Percentiles rank a stretch among this genome's conserved stretches.
These are phyloP conservation scores for Urocolius indicus DNA, from an alignment of 2,113 vertebrate species.

Conservation along the genomic window DNA sequence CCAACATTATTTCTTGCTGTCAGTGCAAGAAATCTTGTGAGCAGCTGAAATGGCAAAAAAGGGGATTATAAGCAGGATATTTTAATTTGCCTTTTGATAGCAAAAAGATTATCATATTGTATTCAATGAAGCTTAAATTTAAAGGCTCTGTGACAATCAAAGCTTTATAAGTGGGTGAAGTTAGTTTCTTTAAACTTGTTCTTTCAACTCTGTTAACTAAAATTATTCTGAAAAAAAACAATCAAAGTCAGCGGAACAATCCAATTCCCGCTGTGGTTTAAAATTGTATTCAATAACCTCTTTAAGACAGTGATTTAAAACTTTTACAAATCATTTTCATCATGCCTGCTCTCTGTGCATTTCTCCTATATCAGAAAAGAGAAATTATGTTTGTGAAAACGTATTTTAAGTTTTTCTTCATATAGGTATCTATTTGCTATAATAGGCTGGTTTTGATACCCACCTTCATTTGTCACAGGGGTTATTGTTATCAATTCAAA, in stretches of 20 bases:
- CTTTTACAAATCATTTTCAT: neutral
- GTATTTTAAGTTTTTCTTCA: neutral
- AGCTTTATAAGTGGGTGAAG: conserved; percentile 10
- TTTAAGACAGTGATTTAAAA: neutral
- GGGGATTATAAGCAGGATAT: conserved; percentile 6
- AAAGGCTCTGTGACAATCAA: neutral
- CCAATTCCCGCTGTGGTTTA: neutral
- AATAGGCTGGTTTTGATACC: neutral
- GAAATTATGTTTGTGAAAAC: neutral
- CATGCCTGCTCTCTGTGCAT: neutral
- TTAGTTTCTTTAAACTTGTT: conserved; percentile 33
- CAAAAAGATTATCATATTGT: conserved; percentile 16
- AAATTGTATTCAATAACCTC: conserved; percentile 39
- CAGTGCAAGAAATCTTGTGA: neutral
- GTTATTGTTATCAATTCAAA: neutral
- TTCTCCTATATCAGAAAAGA: neutral
- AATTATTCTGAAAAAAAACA: conserved; percentile 16
- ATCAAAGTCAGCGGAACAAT: conserved; percentile 25
- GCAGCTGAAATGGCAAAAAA: neutral
- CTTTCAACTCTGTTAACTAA: conserved; percentile 25
- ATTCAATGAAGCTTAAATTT: conserved; percentile 13
- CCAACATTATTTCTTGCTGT: neutral
- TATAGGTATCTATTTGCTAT: neutral
- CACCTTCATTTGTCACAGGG: neutral
- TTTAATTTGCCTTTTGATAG: conserved; percentile 40